Evolutionary conservation across 2,797 vertebrate species (phyloP).

Genomic region (Chloroceryle amazona): DNA sequence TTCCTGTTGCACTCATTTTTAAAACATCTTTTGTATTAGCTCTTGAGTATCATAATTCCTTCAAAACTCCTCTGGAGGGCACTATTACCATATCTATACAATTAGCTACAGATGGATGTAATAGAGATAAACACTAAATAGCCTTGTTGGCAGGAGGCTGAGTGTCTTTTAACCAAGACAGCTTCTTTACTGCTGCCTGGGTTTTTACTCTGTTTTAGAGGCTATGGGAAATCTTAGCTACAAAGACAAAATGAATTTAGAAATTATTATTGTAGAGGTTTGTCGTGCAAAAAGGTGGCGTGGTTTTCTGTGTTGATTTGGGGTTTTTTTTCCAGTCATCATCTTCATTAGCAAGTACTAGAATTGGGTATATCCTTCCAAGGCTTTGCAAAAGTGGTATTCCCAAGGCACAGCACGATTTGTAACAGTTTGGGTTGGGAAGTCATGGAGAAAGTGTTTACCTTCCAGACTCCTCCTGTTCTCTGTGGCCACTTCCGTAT

Average conservation of each 20-base stretch:
- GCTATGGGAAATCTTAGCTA: not conserved
- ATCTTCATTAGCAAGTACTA: not conserved
- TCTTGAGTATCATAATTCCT: constrained; percentile 60
- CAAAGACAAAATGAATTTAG: not conserved
- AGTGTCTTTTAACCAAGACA: constrained; percentile 13
- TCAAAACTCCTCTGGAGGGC: constrained; percentile 83
- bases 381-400: not conserved
- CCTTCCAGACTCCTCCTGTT: not conserved
- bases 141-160: constrained; percentile 30
- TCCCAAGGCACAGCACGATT: not conserved
- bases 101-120: constrained; percentile 43
- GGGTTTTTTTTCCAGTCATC: not conserved
- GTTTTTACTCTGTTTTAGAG: not conserved
- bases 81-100: constrained; percentile 80
- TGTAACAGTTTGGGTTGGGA: not conserved
- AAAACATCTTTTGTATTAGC: not conserved
- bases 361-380: not conserved
- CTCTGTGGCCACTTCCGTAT: not conserved
- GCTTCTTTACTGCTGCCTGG: not conserved
- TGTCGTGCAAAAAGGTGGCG: not conserved
- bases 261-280: not conserved
- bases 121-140: constrained; percentile 16
- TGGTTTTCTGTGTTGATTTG: not conserved
- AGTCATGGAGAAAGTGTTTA: not conserved
- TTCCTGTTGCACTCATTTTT: constrained; percentile 22